These are phyloP conservation scores for Drosophila austrosaltans DNA, from an alignment of 2,888 invertebrate genomes.

Conservation along the genomic window DNA sequence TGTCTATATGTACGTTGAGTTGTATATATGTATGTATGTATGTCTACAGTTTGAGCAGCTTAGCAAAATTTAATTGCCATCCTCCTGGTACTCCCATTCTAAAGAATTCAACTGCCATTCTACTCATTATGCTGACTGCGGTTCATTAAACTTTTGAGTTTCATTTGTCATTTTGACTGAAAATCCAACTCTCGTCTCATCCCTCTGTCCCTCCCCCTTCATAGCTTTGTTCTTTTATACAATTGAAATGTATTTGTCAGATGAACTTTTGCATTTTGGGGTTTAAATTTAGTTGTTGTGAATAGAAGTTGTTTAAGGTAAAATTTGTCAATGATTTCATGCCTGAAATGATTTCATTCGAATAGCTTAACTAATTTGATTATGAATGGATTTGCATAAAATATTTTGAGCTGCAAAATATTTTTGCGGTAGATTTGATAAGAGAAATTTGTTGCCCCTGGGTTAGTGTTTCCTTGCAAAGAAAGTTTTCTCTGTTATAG, in stretches of 20 bases:
- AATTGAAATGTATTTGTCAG: constrained; percentile 73
- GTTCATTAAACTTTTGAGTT: constrained; percentile 73
- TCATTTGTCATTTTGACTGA: constrained; percentile 64
- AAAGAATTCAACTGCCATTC: constrained; percentile 7
- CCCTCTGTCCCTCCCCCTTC: constrained; percentile 29
- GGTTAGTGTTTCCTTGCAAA: background rate
- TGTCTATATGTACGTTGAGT: constrained; percentile 30
- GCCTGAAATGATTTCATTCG: constrained; percentile 8
- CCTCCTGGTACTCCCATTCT: constrained; percentile 12
- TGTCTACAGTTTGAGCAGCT: constrained; percentile 20
- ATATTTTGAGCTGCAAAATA: background rate
- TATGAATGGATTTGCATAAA: constrained; percentile 21
- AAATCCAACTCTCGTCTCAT: constrained; percentile 1
- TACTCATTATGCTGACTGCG: constrained; percentile 58
- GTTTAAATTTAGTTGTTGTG: constrained; percentile 45
- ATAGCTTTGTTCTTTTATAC: constrained; percentile 52
- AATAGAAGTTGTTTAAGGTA: constrained; percentile 13
- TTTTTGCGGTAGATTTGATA: background rate
- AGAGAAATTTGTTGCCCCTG: background rate
- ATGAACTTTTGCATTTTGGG: constrained; percentile 61
- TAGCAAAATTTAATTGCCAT: constrained; percentile 65
- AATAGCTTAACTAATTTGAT: constrained; percentile 37
- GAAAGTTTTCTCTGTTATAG: no score
- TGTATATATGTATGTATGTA: constrained; percentile 15
- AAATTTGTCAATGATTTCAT: constrained; percentile 18